Evolutionary conservation across 2,113 vertebrate species (phyloP), one percentile per base, ranked within the genome.

Genomic region (Trochalopteron elliotii): DNA sequence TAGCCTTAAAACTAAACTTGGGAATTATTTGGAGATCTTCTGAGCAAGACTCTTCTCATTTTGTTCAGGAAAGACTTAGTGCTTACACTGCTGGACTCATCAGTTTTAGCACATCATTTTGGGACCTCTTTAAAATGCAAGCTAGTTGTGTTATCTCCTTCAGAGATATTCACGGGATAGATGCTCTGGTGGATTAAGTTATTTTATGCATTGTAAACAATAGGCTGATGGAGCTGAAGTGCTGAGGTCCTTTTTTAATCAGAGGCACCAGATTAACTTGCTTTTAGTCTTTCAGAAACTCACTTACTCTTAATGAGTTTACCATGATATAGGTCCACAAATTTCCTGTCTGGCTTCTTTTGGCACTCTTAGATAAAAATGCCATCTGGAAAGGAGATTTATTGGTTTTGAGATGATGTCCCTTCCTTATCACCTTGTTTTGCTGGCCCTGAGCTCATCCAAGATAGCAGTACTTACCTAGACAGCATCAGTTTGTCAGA

Each of bases 281-380:
- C 56, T 90, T 92, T 93, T 59, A 64, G 78, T 94, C 96, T 97
- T 91, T 72, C 72, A 95, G 72, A 96, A 97, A 97, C 91, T 92
- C 87, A 91, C 94, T 97, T 96, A 97, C 68, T 80, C 55, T 89
- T 94, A 95, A 91, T 95, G 96, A 97, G 85, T 94, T 92, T 87
- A 88, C 84, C 50, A 44, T 76, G 53, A 90, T 96, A 82, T 70
- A 85, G 77, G 87, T 60, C 83, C 96, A 80, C 75, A 89, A 93
- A 97, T 95, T 97, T 97, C 94, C 95, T 96, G 94, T 93, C 93
- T 91, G 89, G 93, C 45, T 93, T 89, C 92, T 92, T 97, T 96
- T 96, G 89, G 93, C 94, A 83, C 95, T 90, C 90, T 94, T 56
- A 97, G 97, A 97, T 97, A 97, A 98, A 97, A 97, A 89, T 78